Conservation (phyloP, 2,113 vertebrate genomes). For the Myrmecophaga tridactyla region DNA sequence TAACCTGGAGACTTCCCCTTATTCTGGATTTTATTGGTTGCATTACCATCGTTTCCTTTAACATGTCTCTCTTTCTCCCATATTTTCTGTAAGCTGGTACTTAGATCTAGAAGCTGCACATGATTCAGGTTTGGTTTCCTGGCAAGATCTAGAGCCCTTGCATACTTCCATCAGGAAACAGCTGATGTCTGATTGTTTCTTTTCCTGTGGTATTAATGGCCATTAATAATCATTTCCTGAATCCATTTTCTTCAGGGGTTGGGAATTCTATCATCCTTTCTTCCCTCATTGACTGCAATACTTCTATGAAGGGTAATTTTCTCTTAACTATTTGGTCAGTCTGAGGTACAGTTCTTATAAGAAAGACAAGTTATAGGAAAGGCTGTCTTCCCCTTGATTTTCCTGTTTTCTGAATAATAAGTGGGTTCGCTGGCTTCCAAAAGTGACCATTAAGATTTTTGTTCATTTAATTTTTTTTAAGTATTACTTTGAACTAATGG, state of each 20-base stretch:
- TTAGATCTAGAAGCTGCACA: neutral
- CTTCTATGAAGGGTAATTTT: neutral
- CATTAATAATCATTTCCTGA: neutral
- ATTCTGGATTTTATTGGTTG: neutral
- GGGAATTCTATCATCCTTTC: neutral
- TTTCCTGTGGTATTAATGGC: neutral
- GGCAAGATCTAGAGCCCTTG: neutral
- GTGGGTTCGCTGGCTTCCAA: neutral
- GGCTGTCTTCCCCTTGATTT: neutral
- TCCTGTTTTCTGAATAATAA: neutral
- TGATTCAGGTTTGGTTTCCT: neutral
- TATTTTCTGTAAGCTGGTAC: neutral
- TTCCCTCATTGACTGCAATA: neutral
- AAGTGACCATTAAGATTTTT: neutral
- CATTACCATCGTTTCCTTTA: neutral
- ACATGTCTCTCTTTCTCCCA: neutral
- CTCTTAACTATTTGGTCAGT: neutral
- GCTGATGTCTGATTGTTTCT: fast-evolving
- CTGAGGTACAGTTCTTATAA: neutral
- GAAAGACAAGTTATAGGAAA: neutral
- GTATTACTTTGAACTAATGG: neutral
- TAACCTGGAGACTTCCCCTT: neutral
- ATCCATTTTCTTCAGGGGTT: neutral
- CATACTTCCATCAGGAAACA: neutral
- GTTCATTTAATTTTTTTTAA: neutral